Conservation (phyloP, 2,797 vertebrate genomes). For the Urophycis tenuis region DNA sequence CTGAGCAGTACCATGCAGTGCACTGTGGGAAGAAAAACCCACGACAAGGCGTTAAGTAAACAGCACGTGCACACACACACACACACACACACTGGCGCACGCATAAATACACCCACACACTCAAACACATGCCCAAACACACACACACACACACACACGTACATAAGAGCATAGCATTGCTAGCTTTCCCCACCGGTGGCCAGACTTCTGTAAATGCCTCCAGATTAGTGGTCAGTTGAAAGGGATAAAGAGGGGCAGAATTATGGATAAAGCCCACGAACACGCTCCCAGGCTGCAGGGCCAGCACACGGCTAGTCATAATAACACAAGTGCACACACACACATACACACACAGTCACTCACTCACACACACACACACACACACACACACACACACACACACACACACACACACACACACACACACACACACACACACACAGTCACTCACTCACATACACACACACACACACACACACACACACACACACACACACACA, state of each 20-base stretch:
- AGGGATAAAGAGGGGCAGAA: slow-evolving; percentile 46
- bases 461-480: not conserved
- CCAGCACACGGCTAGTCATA: not conserved
- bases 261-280: slow-evolving; percentile 51
- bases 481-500: not conserved
- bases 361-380: too few species aligned
- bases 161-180: not conserved
- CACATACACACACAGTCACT: too few species aligned
- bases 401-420: slow-evolving; percentile 30
- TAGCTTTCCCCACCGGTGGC: slow-evolving; percentile 13
- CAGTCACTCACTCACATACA: not conserved
- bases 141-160: slow-evolving; percentile 1
- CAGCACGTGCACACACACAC: not conserved
- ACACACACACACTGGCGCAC: slow-evolving; percentile 1
- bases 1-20: slow-evolving; percentile 25
- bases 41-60: not conserved
- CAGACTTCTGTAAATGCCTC: slow-evolving; percentile 18
- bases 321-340: slow-evolving; percentile 11
- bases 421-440: too few species aligned
- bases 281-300: not conserved
- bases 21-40: slow-evolving; percentile 20
- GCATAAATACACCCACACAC: slow-evolving; percentile 4
- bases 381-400: slow-evolving; percentile 63
- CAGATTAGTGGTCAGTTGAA: slow-evolving; percentile 57
- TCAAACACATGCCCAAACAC: not conserved